phyloP scores from a whole-genome alignment of 92 coral and sea anemone species.

The Palythoa grandis region DNA sequence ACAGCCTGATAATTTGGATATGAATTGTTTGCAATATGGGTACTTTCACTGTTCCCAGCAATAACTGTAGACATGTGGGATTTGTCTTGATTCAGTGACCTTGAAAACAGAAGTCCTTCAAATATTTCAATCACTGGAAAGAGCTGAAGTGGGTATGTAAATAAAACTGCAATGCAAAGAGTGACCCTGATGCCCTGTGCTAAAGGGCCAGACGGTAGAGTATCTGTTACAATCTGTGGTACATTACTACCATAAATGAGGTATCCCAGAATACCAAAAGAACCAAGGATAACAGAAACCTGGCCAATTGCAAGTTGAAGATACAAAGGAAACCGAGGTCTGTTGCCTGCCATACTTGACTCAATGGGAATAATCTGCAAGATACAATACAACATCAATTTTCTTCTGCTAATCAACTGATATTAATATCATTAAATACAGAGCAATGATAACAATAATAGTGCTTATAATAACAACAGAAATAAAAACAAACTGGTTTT shows the following conservation, averaged over 20 bases:
- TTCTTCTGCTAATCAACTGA: neutral
- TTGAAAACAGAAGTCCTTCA: constrained; percentile 74
- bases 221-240: constrained; percentile 88
- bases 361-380: constrained; percentile 91
- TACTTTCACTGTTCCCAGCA: constrained; percentile 63
- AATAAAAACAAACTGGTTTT: no score
- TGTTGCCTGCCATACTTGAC: constrained; percentile 90
- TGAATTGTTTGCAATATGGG: constrained; percentile 2
- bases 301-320: constrained; percentile 82
- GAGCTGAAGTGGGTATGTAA: constrained; percentile 91
- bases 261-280: constrained; percentile 91
- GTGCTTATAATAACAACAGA: neutral
- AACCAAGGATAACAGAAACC: constrained; percentile 81
- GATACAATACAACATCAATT: neutral
- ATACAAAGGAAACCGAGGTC: constrained; percentile 84
- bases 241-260: constrained; percentile 79
- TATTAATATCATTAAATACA: neutral
- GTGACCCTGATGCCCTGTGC: constrained; percentile 77
- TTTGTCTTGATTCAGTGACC: constrained; percentile 44
- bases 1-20: constrained; percentile 23
- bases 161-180: constrained; percentile 77
- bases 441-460: no score
- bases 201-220: constrained; percentile 57
- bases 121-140: constrained; percentile 86
- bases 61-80: constrained; percentile 66